Conservation (phyloP, 2,888 invertebrate species). For the Tetropium fuscum region DNA sequence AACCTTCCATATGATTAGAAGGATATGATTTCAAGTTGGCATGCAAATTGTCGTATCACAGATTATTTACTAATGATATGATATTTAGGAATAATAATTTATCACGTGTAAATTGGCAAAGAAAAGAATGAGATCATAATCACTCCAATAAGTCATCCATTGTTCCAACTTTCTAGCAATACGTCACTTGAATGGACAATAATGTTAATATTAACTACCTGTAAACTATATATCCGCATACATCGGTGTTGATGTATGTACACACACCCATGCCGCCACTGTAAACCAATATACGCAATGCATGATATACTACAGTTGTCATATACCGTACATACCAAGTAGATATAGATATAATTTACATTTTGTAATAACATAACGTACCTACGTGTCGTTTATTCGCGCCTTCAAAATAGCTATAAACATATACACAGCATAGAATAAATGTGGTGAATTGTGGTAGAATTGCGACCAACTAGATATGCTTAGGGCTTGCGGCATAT, state of each 20-base stretch:
- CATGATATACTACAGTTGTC: constrained; percentile 4
- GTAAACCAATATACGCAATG: constrained; percentile 2
- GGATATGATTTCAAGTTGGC: too few species aligned
- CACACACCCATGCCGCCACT: constrained; percentile 16
- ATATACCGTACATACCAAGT: not conserved
- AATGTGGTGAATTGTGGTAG: too few species aligned
- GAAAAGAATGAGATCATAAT: constrained; percentile 4
- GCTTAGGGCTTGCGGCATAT: too few species aligned
- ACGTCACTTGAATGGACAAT: constrained; percentile 22
- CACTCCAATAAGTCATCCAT: constrained; percentile 4
- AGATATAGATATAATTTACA: constrained; percentile 2
- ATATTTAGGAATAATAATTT: too few species aligned
- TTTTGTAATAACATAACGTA: not conserved
- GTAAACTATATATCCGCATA: constrained; percentile 10
- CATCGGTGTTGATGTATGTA: constrained; percentile 13
- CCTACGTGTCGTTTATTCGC: not conserved
- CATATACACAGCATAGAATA: too few species aligned
- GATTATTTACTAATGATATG: too few species aligned
- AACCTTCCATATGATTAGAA: too few species aligned
- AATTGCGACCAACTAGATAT: too few species aligned
- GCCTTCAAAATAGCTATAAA: too few species aligned
- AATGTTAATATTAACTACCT: constrained; percentile 12
- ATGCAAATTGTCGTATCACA: too few species aligned
- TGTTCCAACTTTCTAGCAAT: constrained; percentile 20
- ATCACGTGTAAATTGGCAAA: constrained; percentile 11